These are phyloP conservation scores for Oenanthe melanoleuca DNA, from an alignment of 2,113 vertebrate genomes.

Conservation along the genomic window DNA sequence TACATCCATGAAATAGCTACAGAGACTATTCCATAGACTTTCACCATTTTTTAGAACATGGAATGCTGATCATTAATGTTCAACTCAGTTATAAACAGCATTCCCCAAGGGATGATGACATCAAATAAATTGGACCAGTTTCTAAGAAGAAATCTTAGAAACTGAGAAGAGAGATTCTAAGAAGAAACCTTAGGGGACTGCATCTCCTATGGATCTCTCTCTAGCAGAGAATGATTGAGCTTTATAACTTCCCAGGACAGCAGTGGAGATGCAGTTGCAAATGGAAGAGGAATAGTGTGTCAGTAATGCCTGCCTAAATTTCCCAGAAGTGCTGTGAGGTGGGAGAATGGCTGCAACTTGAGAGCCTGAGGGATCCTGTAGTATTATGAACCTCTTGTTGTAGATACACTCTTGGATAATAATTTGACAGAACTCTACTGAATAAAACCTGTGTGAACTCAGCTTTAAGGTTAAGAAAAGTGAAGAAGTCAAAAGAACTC, in stretches of 20 bases:
- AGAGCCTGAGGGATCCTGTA: background rate
- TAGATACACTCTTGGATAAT: background rate
- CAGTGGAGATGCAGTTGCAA: background rate
- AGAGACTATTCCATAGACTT: conserved; percentile 27
- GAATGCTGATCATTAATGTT: conserved; percentile 41
- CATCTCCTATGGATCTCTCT: background rate
- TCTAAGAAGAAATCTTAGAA: background rate
- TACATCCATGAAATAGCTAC: conserved; percentile 13
- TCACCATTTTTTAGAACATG: conserved; percentile 46
- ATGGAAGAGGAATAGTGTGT: background rate
- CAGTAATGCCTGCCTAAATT: fast-evolving
- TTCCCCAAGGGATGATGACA: background rate
- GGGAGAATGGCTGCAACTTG: background rate
- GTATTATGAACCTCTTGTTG: background rate
- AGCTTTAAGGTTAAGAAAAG: background rate
- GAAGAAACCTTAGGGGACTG: background rate
- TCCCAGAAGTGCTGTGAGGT: background rate
- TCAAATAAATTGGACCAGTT: conserved; percentile 20
- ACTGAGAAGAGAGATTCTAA: too few species aligned
- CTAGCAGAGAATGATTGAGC: background rate
- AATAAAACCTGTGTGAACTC: background rate
- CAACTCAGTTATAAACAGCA: background rate
- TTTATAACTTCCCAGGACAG: background rate
- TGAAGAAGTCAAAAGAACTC: background rate
- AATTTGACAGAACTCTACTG: background rate